Percentiles rank a stretch among this genome's conserved stretches.
Conservation (phyloP, 2,113 vertebrate species). For the Lophotis ruficrista region DNA sequence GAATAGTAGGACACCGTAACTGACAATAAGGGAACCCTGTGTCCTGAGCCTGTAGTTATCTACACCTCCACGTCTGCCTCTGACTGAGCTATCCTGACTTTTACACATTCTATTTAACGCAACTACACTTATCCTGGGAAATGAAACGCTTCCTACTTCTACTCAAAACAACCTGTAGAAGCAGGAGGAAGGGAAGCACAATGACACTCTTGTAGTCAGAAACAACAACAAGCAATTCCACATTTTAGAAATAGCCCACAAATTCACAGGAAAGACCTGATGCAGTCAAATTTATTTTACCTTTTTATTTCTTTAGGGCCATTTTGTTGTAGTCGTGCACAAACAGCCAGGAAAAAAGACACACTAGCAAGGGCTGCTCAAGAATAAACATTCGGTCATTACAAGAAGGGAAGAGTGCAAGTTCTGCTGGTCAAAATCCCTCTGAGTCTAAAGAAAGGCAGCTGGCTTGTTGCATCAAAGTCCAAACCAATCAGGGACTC, state of each 20-base stretch:
- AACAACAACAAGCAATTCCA: neutral
- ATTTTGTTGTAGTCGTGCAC: neutral
- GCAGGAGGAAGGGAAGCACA: neutral
- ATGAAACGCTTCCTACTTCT: neutral
- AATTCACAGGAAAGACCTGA: neutral
- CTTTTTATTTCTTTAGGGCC: constrained; percentile 56
- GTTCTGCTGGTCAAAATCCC: constrained; percentile 30
- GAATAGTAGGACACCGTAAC: neutral
- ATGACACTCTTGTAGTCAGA: neutral
- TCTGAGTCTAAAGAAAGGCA: constrained; percentile 21
- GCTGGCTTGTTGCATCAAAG: constrained; percentile 76
- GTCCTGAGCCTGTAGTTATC: neutral
- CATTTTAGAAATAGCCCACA: neutral
- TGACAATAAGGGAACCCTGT: neutral
- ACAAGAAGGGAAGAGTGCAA: neutral
- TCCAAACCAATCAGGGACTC: constrained; percentile 90
- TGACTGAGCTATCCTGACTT: neutral
- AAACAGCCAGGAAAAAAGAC: constrained; percentile 23
- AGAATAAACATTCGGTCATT: neutral
- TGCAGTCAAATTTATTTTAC: constrained; percentile 28
- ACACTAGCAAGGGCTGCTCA: neutral
- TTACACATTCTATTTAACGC: neutral
- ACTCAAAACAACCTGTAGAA: neutral
- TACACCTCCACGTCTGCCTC: neutral
- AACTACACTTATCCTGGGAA: neutral